Evolutionary conservation across 1,140 invertebrate genomes (phyloP).

Genomic region (Halictus rubicundus): DNA sequence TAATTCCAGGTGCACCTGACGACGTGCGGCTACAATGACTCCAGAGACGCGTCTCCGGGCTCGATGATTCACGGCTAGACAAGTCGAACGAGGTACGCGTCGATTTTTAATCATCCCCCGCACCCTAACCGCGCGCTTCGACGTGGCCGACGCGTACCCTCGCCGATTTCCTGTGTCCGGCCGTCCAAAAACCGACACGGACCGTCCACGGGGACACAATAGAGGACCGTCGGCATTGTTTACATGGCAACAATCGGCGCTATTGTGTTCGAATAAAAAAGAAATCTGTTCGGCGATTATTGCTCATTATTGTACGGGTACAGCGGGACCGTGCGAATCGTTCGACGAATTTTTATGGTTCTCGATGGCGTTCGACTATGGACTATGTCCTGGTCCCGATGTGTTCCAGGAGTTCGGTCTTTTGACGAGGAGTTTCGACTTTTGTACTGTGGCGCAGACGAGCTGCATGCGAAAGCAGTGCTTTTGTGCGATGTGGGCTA

Average conservation of each 20-base stretch:
- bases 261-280: conserved; percentile 16
- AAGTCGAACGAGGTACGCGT: conserved; percentile 38
- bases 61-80: conserved; percentile 39
- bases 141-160: conserved; percentile 3
- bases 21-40: conserved; percentile 1
- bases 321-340: conserved; percentile 7
- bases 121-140: background rate
- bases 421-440: background rate
- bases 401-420: no score
- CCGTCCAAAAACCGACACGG: background rate
- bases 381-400: no score
- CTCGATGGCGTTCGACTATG: no score
- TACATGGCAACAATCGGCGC: conserved; percentile 26
- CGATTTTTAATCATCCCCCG: conserved; percentile 31
- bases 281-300: conserved; percentile 28
- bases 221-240: background rate
- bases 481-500: no score
- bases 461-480: no score
- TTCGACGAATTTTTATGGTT: background rate
- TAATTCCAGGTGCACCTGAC: conserved; percentile 43
- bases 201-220: conserved; percentile 29
- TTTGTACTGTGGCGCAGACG: background rate
- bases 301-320: background rate
- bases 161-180: conserved; percentile 18
- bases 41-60: conserved; percentile 15